Evolutionary conservation across 2,113 vertebrate genomes (phyloP), one percentile per base, ranked within the genome.

Genomic region (Dendropsophus ebraccatus): DNA sequence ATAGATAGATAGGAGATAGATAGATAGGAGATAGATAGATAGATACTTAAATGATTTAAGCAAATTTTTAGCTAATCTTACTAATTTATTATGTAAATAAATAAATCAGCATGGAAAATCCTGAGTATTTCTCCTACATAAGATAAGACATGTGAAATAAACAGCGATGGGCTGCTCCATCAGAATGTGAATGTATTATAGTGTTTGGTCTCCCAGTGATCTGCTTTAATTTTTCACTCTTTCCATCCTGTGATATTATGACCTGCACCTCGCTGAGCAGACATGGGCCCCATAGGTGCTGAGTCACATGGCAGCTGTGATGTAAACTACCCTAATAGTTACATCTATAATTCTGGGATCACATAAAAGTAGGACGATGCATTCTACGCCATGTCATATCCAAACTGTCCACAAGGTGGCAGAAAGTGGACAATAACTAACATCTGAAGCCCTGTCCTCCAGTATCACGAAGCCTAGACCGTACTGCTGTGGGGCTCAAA

Each of bases 331-430:
- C 4, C 54, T 21, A 13, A 13, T 56, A 23, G 54, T 23, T 21
- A 23, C 17, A 56, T 5, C 23, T 23, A 58, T 25, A 60, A 60
- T 60, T n/a, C 54, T 56, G 19, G 17, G 4, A 21, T 21, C 0
- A 56, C 4, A 56, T 56, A 56, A 56, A 16, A 19, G 25, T 60
- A 23, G 0, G 14, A 1, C 50, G 2, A 2, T 65, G 25, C 60
- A 30, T 65, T 30, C 25, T 25, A 8, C 17, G 32, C 6, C 65
- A 35, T 41, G 67, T 70, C 14, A 77, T 12, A 54, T 17, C 28
- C 49, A 77, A 77, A 12, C 54, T 35, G 13, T 77, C 75, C 75
- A 77, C 75, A 35, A 77, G 75, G 75, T 77, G 75, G 75, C 75
- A 77, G 75, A 77, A 32, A 23, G 30, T 54, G 25, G 75, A 54